Evolutionary conservation across 1,140 invertebrate genomes (phyloP).

Genomic region (Drosophila seguyi): DNA sequence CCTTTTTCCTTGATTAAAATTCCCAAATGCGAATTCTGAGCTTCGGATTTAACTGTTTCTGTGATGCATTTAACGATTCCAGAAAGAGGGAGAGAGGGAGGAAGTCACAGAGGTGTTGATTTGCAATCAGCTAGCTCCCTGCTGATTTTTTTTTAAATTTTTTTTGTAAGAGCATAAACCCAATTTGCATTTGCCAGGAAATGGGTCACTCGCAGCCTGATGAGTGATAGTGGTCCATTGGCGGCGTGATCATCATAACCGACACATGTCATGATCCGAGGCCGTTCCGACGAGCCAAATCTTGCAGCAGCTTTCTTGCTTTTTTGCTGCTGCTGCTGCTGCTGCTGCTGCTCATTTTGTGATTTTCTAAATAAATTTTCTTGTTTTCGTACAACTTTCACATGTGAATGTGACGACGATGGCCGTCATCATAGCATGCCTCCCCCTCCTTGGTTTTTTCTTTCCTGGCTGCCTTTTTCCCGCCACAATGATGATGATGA

Average conservation of each 20-base stretch:
- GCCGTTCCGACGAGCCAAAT: constrained; percentile 38
- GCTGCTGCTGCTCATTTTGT: constrained; percentile 45
- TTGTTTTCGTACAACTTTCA: constrained; percentile 77
- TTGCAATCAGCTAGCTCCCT: constrained; percentile 18
- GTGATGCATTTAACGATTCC: constrained; percentile 7
- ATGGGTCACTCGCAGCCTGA: constrained; percentile 25
- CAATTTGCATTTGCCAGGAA: constrained; percentile 23
- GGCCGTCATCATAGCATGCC: constrained; percentile 50
- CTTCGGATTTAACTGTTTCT: background rate
- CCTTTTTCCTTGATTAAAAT: background rate
- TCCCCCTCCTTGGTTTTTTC: constrained; percentile 20
- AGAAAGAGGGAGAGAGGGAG: background rate
- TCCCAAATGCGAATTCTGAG: background rate
- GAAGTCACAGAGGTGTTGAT: background rate
- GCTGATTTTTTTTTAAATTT: constrained; percentile 13
- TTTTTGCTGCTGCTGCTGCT: constrained; percentile 14
- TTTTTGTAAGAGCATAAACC: constrained; percentile 1
- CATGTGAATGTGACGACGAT: constrained; percentile 66
- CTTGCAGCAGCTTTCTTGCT: constrained; percentile 22
- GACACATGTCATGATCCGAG: constrained; percentile 52
- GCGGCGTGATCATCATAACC: constrained; percentile 41
- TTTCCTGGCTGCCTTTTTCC: constrained; percentile 5
- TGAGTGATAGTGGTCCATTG: constrained; percentile 31
- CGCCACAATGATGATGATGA: constrained; percentile 1
- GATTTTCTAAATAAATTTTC: constrained; percentile 75